These are phyloP conservation scores for Aegotheles bennettii DNA, from an alignment of 2,113 vertebrate species.

Conservation along the genomic window DNA sequence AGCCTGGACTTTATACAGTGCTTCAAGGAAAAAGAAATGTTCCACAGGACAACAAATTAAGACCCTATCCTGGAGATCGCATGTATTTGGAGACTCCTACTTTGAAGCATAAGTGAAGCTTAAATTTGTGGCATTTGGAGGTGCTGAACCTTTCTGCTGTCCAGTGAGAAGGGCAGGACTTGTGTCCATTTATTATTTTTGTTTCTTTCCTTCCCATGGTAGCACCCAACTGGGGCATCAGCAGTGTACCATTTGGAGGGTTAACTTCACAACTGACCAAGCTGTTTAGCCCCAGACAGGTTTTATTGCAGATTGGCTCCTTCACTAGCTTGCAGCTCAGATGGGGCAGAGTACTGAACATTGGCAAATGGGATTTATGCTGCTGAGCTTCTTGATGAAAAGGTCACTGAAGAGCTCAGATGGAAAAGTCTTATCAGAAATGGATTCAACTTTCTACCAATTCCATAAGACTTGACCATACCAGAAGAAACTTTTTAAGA, in stretches of 20 bases:
- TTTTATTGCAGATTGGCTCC: neutral
- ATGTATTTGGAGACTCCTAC: neutral
- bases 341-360: accelerated
- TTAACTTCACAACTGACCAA: neutral
- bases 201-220: neutral
- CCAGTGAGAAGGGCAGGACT: neutral
- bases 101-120: neutral
- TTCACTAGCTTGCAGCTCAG: neutral
- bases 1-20: neutral
- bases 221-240: neutral
- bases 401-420: neutral
- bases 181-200: too few species aligned
- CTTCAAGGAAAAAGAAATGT: neutral
- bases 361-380: neutral
- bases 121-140: neutral
- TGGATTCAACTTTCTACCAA: neutral
- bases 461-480: neutral
- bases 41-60: neutral
- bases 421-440: neutral
- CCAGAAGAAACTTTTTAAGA: neutral
- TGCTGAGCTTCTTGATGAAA: neutral
- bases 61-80: neutral
- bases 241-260: neutral
- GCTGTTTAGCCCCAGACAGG: neutral
- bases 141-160: neutral